Base-by-base conservation (phyloP, 2,888 invertebrate species). In the Mycogona germanica region DNA sequence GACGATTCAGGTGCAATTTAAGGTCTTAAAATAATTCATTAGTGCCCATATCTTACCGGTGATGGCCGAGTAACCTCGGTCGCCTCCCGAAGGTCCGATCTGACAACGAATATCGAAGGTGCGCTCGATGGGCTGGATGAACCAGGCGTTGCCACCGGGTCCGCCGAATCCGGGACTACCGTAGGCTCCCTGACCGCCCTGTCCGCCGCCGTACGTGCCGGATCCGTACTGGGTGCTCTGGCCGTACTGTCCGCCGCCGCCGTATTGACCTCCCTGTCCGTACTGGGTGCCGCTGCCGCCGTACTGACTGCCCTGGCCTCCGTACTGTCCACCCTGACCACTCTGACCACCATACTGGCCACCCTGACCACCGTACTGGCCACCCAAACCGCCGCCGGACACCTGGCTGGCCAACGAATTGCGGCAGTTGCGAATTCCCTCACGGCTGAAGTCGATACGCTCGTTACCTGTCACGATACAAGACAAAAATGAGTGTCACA, bases 21-120 rank as follows among this genome's bases (percentile, higher is more conserved):
- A n/a, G 12, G 12, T 35, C n/a, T 32, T 17, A 19, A 32, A 29
- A 32, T 14, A 12, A 17, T 12, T 28, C 28, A 28, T 3, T 9
- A 9, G 21, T 35, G 35, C 35, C 5, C 26, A 17, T 48, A 44
- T 30, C 47, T 53, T 40, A 64, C 70, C 70, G 51, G 71, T 71
- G n/a, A 70, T 91, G 2, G 91, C 87, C 12, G 86, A 78, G 70
- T 91, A 92, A 25, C 92, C 91, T 63, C 82, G 81, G 68, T 85
- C 84, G 26, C 89, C 89, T 7, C 57, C 58, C 17, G 57, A 26
- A 17, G 58, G 58, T 23, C 57, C 58, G 21, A 55, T 51, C 32
- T 35, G 54, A 30, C 57, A 57, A n/a, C 29, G 29, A 38, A 57
- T 57, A 26, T 55, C 51, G 14, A 12, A 21, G 17, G 32, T 44